phyloP scores from a whole-genome alignment of 1,140 invertebrate genomes.

The Papilio glaucus region DNA sequence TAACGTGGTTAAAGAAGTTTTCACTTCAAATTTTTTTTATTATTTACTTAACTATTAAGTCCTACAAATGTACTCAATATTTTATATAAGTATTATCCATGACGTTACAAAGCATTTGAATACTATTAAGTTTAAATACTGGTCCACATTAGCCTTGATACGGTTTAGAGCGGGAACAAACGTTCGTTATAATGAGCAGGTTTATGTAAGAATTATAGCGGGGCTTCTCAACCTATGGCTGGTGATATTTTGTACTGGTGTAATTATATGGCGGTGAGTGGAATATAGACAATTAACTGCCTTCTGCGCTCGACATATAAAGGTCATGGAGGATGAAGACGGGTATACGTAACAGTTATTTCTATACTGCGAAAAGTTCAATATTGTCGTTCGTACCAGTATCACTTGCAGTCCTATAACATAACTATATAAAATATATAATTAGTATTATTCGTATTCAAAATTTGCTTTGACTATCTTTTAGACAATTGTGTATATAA shows the following conservation, averaged over 20 bases:
- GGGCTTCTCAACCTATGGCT: slow-evolving; percentile 32
- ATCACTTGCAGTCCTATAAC: not conserved
- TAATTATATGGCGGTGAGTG: slow-evolving; percentile 18
- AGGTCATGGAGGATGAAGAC: not conserved
- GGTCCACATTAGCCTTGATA: slow-evolving; percentile 15
- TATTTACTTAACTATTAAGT: not conserved
- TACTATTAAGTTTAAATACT: not conserved
- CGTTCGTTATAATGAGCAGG: slow-evolving; percentile 16
- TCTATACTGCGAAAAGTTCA: not conserved
- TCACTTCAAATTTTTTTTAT: too few relatives aligned
- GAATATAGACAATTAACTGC: slow-evolving; percentile 16
- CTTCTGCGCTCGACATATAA: not conserved
- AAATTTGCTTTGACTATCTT: not conserved
- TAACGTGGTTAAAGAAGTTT: too few relatives aligned
- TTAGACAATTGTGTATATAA: not conserved
- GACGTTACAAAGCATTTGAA: slow-evolving; percentile 20
- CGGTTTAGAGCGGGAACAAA: slow-evolving; percentile 18
- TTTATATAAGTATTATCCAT: not conserved
- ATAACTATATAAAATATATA: too few relatives aligned
- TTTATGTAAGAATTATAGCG: slow-evolving; percentile 37
- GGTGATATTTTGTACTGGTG: slow-evolving; percentile 19
- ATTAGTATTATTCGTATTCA: too few relatives aligned
- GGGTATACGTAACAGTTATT: not conserved
- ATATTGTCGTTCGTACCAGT: not conserved
- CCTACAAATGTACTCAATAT: not conserved